Evolutionary conservation across 2,888 invertebrate species (phyloP), one percentile per base, ranked within the genome.

Genomic region (Cecidostiba fungosa): DNA sequence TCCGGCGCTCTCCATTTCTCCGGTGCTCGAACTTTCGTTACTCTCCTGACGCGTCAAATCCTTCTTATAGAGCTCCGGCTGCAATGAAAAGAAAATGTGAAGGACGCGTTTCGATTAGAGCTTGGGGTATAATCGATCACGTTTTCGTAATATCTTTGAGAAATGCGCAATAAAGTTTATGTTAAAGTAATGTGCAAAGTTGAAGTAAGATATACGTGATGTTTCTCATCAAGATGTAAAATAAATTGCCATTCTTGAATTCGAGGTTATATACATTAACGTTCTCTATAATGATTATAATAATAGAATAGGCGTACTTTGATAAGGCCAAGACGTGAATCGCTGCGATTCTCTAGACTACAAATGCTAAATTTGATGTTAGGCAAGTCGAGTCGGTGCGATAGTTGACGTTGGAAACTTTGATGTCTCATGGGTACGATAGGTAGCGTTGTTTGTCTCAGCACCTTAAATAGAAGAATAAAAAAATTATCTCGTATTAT

Each of bases 391-490:
- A 97, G 94, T 19, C 96, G 95, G 91, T 97, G 97, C 0, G 97
- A 97, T 54, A 97, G 94, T 92, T 97, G 97, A 0, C 97, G 94
- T 91, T 97, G 97, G 93, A 97, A 97, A 74, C 96, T 96, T 92
- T 97, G 97, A 92, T 97, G 97, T 39, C 97, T 95, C 72, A 96
- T 97, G 8, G 97, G 97, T 6, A 97, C 97, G 77, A 97, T 97
- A 2, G 97, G 97, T 43, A 97, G 93, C 1, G 97, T 97, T 0
- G 97, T 97, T 94, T 97, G 97, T 12, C 97, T 95, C 23, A 97
- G 94, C n/a, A 97, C 96, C 96, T 97, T 92, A 81, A 90, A 77
- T 32, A 1, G 43, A 50, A 59, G 4, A n/a, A 59, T 36, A 5
- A 23, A 32, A 47, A 77, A 19, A 39, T 12, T 3, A 23, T 26